A percentile compares a stretch with the other conserved stretches of the same genome.
Evolutionary conservation across 2,113 vertebrate genomes (phyloP).

Genomic region (Alethe diademata): DNA sequence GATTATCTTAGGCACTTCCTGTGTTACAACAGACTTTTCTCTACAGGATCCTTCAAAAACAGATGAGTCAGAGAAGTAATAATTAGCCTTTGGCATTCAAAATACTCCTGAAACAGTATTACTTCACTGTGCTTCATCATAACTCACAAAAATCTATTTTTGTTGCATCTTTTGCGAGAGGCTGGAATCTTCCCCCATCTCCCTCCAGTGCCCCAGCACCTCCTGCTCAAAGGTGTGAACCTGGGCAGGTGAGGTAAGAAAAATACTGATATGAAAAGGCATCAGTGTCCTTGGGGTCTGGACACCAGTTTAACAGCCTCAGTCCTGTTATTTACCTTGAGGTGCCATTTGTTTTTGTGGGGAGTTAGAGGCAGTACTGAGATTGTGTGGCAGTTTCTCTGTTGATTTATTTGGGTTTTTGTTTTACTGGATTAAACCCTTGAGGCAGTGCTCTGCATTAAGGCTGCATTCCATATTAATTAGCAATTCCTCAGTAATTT

Average conservation of each 20-base stretch:
- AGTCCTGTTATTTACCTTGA: background rate
- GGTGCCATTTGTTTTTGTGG: background rate
- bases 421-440: background rate
- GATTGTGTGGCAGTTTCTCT: accelerated
- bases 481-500: background rate
- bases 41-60: background rate
- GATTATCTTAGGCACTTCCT: background rate
- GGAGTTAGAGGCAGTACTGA: background rate
- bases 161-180: background rate
- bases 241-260: background rate
- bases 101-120: background rate
- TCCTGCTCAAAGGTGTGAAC: background rate
- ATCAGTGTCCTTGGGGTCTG: background rate
- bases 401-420: background rate
- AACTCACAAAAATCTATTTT: background rate
- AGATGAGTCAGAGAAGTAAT: background rate
- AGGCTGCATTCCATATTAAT: background rate
- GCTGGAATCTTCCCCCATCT: background rate
- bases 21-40: background rate
- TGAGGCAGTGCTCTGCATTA: background rate
- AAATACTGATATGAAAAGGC: accelerated
- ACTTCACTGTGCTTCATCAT: background rate
- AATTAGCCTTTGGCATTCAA: background rate
- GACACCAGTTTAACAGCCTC: background rate
- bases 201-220: background rate